These are phyloP conservation scores for Serrognathus titanus DNA, from an alignment of 2,888 invertebrate species.

Conservation along the genomic window DNA sequence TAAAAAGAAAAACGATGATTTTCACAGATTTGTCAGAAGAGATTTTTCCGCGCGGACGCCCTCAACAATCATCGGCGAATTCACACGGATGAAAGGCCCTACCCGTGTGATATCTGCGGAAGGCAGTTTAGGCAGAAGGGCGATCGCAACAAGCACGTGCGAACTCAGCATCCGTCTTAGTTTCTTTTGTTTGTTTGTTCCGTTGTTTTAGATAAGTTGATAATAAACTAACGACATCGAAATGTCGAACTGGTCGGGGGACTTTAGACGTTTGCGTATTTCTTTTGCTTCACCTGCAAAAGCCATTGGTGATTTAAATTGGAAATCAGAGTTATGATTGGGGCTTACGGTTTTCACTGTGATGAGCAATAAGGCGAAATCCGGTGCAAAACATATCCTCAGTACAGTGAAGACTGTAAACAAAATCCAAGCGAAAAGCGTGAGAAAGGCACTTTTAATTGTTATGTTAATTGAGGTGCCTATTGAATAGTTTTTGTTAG, in stretches of 20 bases:
- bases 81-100: slow-evolving; percentile 59
- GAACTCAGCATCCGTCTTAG: slow-evolving; percentile 51
- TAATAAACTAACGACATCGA: no score
- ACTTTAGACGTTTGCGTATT: no score
- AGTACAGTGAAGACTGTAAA: slow-evolving; percentile 28
- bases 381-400: slow-evolving; percentile 24
- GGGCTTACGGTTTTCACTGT: neutral
- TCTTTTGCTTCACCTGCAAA: no score
- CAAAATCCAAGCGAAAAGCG: slow-evolving; percentile 29
- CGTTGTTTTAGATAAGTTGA: no score
- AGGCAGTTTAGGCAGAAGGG: slow-evolving; percentile 56
- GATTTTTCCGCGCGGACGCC: slow-evolving; percentile 63
- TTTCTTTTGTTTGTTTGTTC: neutral
- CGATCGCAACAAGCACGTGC: slow-evolving; percentile 56
- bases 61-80: slow-evolving; percentile 61
- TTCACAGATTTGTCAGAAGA: slow-evolving; percentile 53
- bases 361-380: slow-evolving; percentile 15
- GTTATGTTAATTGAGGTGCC: slow-evolving; percentile 16
- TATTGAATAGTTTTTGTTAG: slow-evolving; percentile 17
- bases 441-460: slow-evolving; percentile 13
- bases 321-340: no score
- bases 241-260: no score
- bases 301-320: no score
- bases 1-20: neutral
- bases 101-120: slow-evolving; percentile 53